phyloP scores from a whole-genome alignment of 2,113 vertebrate species.

The Hipposideros armiger region DNA sequence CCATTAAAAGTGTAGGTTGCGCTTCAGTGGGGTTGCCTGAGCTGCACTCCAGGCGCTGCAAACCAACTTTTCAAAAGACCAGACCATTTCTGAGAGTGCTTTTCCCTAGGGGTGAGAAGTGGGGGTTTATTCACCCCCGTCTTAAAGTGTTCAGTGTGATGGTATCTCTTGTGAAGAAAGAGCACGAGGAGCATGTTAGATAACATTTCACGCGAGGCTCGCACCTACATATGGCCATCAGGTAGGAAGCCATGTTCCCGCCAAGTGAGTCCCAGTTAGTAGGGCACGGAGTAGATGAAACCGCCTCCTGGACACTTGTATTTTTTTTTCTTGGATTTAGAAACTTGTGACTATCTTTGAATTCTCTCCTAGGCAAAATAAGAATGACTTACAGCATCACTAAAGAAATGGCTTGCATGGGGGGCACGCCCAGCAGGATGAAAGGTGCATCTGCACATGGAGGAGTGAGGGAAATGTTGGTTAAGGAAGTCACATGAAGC shows the following conservation, averaged over 20 bases:
- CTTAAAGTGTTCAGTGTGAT: not conserved
- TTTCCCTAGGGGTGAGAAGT: not conserved
- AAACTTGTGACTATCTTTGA: not conserved
- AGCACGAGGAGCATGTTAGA: not conserved
- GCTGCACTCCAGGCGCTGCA: not conserved
- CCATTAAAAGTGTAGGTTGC: conserved; percentile 40
- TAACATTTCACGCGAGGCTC: not conserved
- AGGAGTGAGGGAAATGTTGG: not conserved
- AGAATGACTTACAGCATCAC: not conserved
- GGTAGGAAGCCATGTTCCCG: not conserved
- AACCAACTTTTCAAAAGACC: conserved; percentile 59
- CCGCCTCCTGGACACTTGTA: not conserved
- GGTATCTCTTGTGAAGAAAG: not conserved
- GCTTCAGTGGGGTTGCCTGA: not conserved
- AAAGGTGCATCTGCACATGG: not conserved
- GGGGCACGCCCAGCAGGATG: not conserved
- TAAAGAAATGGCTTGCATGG: not conserved
- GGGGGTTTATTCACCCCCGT: not conserved
- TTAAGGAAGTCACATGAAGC: not conserved
- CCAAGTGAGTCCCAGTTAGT: not conserved
- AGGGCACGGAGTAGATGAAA: not conserved
- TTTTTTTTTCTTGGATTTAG: not conserved
- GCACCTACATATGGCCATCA: not conserved
- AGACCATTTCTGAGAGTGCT: conserved; percentile 57
- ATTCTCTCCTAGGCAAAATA: conserved; percentile 6